A percentile compares a stretch with the other conserved stretches of the same genome.
Evolutionary conservation across 2,888 invertebrate genomes (phyloP).

Genomic region (Dromius quadrimaculatus): DNA sequence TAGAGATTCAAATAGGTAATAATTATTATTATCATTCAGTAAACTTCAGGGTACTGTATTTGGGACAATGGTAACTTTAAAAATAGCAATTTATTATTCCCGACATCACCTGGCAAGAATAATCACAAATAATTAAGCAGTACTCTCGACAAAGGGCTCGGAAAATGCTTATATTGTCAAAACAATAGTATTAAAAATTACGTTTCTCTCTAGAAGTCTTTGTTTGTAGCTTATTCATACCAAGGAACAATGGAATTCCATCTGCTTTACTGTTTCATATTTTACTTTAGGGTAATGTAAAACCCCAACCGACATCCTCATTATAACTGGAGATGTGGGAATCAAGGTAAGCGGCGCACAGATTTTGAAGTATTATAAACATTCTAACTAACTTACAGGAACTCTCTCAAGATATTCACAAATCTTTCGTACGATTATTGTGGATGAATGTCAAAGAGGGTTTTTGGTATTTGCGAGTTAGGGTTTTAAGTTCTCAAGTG

Average conservation of each 20-base stretch:
- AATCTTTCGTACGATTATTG: slow-evolving; percentile 8
- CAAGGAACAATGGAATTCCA: slow-evolving; percentile 29
- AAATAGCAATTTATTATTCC: slow-evolving; percentile 4
- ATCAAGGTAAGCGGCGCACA: slow-evolving; percentile 24
- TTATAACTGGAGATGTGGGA: slow-evolving; percentile 26
- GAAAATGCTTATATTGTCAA: slow-evolving; percentile 13
- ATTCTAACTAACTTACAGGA: no score
- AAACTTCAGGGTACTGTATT: no score
- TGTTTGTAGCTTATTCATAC: slow-evolving; percentile 32
- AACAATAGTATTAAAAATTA: slow-evolving; percentile 40
- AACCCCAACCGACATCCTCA: slow-evolving; percentile 21
- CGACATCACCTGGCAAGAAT: neutral
- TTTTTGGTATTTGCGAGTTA: no score
- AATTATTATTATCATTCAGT: no score
- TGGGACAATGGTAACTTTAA: no score
- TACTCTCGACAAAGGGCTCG: slow-evolving; percentile 3
- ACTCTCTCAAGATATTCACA: no score
- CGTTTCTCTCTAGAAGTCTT: slow-evolving; percentile 14
- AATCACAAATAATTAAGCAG: slow-evolving; percentile 24
- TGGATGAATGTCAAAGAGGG: no score
- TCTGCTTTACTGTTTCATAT: slow-evolving; percentile 37
- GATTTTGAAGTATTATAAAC: slow-evolving; percentile 15
- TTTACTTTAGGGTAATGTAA: slow-evolving; percentile 21
- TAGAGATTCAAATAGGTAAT: no score
- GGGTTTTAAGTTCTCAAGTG: no score